Evolutionary conservation across 2,113 vertebrate genomes (phyloP).

Genomic region (Tragelaphus buxtoni): DNA sequence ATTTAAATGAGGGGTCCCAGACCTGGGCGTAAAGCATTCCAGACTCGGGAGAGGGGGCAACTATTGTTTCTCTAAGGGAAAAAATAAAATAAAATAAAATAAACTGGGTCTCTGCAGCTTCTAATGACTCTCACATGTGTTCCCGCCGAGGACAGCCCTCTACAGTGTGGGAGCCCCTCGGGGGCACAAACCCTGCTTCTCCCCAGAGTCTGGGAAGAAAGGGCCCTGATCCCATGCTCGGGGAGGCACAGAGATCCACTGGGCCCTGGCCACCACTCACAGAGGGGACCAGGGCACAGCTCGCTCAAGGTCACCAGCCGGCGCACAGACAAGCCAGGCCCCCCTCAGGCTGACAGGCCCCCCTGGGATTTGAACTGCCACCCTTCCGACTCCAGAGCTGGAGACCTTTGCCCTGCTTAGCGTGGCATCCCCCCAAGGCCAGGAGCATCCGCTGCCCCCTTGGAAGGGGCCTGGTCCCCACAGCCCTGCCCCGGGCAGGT

Average conservation of each 20-base stretch:
- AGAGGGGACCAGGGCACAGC: neutral
- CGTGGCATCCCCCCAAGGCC: neutral
- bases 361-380: neutral
- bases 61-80: constrained; percentile 85
- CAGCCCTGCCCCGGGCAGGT: neutral
- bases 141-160: constrained; percentile 57
- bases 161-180: neutral
- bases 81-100: constrained; percentile 82
- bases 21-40: constrained; percentile 84
- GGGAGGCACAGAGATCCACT: neutral
- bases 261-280: neutral
- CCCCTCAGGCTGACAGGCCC: neutral
- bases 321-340: neutral
- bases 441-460: neutral
- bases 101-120: constrained; percentile 76
- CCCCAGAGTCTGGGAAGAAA: neutral
- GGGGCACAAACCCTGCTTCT: neutral
- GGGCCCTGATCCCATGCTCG: neutral
- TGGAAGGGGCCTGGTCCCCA: neutral
- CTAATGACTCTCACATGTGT: constrained; percentile 92
- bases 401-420: neutral
- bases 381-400: neutral
- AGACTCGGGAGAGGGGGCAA: constrained; percentile 84
- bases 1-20: constrained; percentile 91
- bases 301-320: neutral